Conservation (phyloP, 2,888 invertebrate species). For the Caradrina clavipalpis region DNA sequence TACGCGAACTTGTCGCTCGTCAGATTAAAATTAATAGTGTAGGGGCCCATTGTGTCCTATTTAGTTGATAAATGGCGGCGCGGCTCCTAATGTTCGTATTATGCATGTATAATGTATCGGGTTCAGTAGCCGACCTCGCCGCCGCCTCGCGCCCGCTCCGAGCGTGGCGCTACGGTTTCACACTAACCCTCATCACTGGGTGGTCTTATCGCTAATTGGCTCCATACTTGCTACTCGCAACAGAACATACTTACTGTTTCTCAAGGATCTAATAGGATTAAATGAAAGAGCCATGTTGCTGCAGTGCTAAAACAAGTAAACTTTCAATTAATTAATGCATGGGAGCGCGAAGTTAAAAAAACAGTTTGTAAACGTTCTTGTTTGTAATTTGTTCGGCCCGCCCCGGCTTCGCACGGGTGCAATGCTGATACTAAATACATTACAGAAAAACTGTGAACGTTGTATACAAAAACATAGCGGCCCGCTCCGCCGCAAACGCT, state of each 20-base stretch:
- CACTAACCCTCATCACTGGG: slow-evolving; percentile 13
- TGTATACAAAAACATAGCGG: too few relatives aligned
- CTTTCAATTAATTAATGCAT: background rate
- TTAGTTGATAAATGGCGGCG: slow-evolving; percentile 63
- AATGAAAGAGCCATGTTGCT: slow-evolving; percentile 2
- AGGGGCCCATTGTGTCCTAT: slow-evolving; percentile 64
- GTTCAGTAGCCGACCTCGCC: slow-evolving; percentile 38
- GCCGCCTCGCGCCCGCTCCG: background rate
- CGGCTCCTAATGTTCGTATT: slow-evolving; percentile 46
- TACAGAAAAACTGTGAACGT: too few relatives aligned
- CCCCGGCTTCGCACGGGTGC: too few relatives aligned
- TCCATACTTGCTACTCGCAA: slow-evolving; percentile 1
- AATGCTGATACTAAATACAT: too few relatives aligned
- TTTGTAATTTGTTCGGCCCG: too few relatives aligned
- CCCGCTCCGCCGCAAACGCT: too few relatives aligned
- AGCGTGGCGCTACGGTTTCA: background rate
- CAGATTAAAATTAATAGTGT: slow-evolving; percentile 64
- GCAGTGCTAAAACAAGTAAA: background rate
- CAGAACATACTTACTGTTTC: background rate
- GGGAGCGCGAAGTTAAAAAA: slow-evolving; percentile 1
- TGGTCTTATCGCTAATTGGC: slow-evolving; percentile 22
- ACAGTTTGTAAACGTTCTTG: background rate
- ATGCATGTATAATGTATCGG: slow-evolving; percentile 60
- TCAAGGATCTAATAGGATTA: background rate
- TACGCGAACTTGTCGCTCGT: slow-evolving; percentile 54